Evolutionary conservation across 2,888 invertebrate species (phyloP), one percentile per base, ranked within the genome.

Genomic region (Allygus modestus): DNA sequence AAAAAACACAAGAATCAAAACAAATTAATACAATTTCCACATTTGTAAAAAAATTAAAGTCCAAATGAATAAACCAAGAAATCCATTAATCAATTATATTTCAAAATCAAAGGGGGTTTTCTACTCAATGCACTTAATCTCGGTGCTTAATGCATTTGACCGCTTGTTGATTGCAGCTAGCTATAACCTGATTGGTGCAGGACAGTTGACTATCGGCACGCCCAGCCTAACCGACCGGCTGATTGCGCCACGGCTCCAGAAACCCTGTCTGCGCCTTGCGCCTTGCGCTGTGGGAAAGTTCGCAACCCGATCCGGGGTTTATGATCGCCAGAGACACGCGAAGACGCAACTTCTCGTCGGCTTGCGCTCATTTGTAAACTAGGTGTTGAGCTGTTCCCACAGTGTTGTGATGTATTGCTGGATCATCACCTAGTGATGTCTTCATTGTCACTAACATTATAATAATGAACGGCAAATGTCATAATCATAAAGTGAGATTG

Each of bases 271-370:
- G 15, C 46, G 46, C 15, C 54, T 65, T 17, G 65, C 65, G 65
- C 31, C 65, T 4, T 20, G 26, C 58, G 31, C 65, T 17, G 11
- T 65, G 65, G 65, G 65, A 65, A 31, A 28, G 65, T 65, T 65
- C 28, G 65, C 65, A 65, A 28, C 65, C 65, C 28, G 26, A 65
- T 65, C 65, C 31, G 58, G 51, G 46, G 46, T 46, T 46, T 46
- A 46, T 46, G 46, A 46, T 37, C 46, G 46, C 46, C 23, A 23
- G 23, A 58, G 5, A 58, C 58, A 23, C 20, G 58, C 58, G 46
- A 46, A 46, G 46, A 58, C 20, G 58, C 58, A 58, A 23, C 58
- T 0, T 23, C 46, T 7, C 46, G 7, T 41, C 7, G 41, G 51
- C n/a, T 51, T 51, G n/a, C 2, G 17, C 51, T 51, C 51, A 11